These are phyloP conservation scores for Aeoliscus strigatus DNA, from an alignment of 2,797 vertebrate species.

Conservation along the genomic window DNA sequence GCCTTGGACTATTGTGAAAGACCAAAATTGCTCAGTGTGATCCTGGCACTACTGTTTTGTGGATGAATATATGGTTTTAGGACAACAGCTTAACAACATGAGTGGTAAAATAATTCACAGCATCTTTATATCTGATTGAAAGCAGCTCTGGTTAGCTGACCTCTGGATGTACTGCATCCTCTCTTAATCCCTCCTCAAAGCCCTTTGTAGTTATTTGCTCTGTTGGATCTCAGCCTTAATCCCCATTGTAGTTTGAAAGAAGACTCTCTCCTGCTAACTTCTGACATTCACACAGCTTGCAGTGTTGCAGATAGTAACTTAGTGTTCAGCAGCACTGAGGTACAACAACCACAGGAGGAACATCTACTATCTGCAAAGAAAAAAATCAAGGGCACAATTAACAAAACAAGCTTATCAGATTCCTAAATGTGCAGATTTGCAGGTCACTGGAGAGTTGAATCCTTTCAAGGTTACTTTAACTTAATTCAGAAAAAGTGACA, in stretches of 20 bases:
- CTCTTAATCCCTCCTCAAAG: conserved; percentile 59
- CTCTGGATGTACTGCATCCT: conserved; percentile 51
- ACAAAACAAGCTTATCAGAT: conserved; percentile 6
- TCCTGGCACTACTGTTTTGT: no score
- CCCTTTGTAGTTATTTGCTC: conserved; percentile 57
- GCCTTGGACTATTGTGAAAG: no score
- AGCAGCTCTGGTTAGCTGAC: conserved; percentile 39
- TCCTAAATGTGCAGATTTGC: conserved; percentile 5
- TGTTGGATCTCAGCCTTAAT: conserved; percentile 54
- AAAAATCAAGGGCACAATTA: conserved; percentile 15
- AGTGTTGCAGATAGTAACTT: conserved; percentile 24
- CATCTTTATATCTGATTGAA: conserved; percentile 54
- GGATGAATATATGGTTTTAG: no score
- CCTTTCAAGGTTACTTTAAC: background rate
- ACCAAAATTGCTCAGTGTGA: no score
- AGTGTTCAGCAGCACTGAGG: conserved; percentile 12
- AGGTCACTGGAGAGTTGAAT: conserved; percentile 1
- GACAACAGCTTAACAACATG: conserved; percentile 23
- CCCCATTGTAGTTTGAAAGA: conserved; percentile 59
- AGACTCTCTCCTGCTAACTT: conserved; percentile 49
- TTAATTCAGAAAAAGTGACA: background rate
- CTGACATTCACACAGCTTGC: conserved; percentile 26
- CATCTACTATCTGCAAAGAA: conserved; percentile 23
- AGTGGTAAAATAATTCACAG: conserved; percentile 33
- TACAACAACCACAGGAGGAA: conserved; percentile 12